Base-by-base conservation (phyloP, 30 jellyfish, hydroid and myxozoan genomes). In the Hydractinia echinata region DNA sequence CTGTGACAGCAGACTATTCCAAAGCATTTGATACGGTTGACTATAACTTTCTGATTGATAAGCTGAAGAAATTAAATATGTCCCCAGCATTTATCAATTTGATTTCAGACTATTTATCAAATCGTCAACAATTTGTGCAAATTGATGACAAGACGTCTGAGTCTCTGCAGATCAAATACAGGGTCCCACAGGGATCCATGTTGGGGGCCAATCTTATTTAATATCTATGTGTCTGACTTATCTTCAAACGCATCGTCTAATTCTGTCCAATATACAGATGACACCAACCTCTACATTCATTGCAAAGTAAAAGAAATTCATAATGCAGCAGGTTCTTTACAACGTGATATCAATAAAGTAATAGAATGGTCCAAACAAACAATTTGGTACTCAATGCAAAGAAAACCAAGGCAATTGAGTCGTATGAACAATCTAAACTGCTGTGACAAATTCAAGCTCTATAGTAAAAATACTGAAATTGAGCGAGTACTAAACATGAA, bases 21-120 rank as follows among this genome's bases (percentile, higher is more conserved):
- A 82, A 87, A 53, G 89, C 96, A 62, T 87, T 87, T 55, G 93
- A 87, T 54, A 82, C 96, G 53, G 84, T 82, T 81, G 85, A 76
- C 16, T 76, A 67, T 66, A 56, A 56, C n/a, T 9, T n/a, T 10
- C 68, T 56, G 13, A 10, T 56, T 10, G 10, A 10, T n/a, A 56
- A 10, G 10, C 68, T 56, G 10, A 9, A 56, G 10, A n/a, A 56
- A 56, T n/a, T 56, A 56, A 56, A 56, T n/a, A n/a, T 56, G 10
- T 56, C 68, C 13, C 10, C 10, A 56, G n/a, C 68, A 56, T 56
- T 56, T n/a, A 10, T 56, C n/a, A 56, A 10, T 9, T n/a, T 56
- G 10, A 56, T 9, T n/a, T 10, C n/a, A 9, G 68, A 9, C n/a
- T 56, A 56, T n/a, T n/a, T 56, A n/a, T 9, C 68, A n/a, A n/a